A percentile compares a stretch with the other conserved stretches of the same genome.
These are phyloP conservation scores for Ganaspis sp. DNA, from an alignment of 1,140 invertebrate species.

Conservation along the genomic window DNA sequence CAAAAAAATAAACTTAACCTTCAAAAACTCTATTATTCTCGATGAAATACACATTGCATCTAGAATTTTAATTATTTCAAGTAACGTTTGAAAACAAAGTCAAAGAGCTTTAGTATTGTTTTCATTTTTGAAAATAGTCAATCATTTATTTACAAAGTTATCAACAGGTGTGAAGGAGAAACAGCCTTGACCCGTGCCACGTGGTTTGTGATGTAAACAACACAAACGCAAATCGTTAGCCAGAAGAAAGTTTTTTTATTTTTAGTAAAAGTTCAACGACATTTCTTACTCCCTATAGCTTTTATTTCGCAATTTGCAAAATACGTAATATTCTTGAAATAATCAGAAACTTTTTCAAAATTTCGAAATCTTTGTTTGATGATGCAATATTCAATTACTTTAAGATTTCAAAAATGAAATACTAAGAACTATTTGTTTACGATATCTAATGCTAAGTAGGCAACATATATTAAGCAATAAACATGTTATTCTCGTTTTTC, in stretches of 20 bases:
- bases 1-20: no score
- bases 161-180: constrained; percentile 8
- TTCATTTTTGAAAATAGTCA: background rate
- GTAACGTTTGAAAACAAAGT: no score
- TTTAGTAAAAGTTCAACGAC: no score
- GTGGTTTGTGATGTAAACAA: constrained; percentile 19
- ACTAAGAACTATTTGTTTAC: background rate
- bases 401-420: background rate
- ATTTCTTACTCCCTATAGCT: no score
- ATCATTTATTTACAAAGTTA: background rate
- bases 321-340: no score
- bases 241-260: background rate
- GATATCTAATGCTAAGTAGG: background rate
- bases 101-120: no score
- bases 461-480: background rate
- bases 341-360: background rate
- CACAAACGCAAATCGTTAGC: background rate
- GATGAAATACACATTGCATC: no score
- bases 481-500: background rate
- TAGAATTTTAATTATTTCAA: no score
- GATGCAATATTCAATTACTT: background rate
- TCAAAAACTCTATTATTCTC: no score
- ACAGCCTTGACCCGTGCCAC: background rate
- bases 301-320: no score
- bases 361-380: background rate